These are phyloP conservation scores for Erinaceus europaeus DNA, from an alignment of 2,113 vertebrate species.

Conservation along the genomic window DNA sequence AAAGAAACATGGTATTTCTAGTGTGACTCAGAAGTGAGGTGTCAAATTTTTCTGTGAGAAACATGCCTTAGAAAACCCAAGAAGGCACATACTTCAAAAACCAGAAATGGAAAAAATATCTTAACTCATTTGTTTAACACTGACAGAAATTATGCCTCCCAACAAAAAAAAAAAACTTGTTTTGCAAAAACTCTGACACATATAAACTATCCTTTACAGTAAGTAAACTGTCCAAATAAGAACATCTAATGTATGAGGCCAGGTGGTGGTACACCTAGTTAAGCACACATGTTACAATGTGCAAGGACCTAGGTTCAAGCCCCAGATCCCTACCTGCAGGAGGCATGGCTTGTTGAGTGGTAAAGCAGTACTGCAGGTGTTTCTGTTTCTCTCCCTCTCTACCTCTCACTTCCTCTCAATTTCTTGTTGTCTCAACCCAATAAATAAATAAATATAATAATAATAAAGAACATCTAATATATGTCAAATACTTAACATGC, in stretches of 20 bases:
- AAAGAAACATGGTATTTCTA: conserved; percentile 39
- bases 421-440: no score
- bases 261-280: no score
- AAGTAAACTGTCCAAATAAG: not conserved
- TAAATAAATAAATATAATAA: no score
- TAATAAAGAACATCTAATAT: no score
- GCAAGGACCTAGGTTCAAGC: no score
- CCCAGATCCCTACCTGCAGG: no score
- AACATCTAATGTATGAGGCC: no score
- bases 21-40: conserved; percentile 25
- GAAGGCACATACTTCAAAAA: conserved; percentile 14
- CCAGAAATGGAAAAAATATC: not conserved
- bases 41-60: conserved; percentile 30
- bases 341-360: no score
- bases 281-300: no score
- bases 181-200: not conserved
- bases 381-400: no score
- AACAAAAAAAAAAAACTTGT: not conserved
- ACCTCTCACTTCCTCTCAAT: no score
- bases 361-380: no score
- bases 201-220: not conserved
- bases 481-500: not conserved
- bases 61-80: conserved; percentile 12
- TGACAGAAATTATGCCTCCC: not conserved
- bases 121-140: conserved; percentile 25